Evolutionary conservation across 2,888 invertebrate species (phyloP), one percentile per base, ranked within the genome.

Genomic region (Drosophila villosipedis): DNA sequence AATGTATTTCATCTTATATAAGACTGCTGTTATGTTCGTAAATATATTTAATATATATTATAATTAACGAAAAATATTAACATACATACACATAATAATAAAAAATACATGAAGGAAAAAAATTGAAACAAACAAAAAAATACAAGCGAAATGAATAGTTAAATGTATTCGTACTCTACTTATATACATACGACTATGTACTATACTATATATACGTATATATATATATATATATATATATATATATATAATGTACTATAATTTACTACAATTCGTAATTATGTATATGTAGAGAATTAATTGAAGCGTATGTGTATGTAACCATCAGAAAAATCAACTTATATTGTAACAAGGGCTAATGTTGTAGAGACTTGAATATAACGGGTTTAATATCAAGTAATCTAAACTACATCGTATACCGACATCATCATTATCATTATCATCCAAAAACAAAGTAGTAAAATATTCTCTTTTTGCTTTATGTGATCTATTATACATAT

Each of bases 11-110:
- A 92, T 92, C 92, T 92, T 92, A 91, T 91, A 93, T 92, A 93
- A 93, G 93, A 93, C 93, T 93, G 93, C 93, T 92, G 92, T 93
- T 93, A 92, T 92, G 92, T 93, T 93, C 92, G 91, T 92, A 92
- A 92, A 92, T 92, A 92, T 91, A 91, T 88, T 84, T 84, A 88
- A 90, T 90, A 91, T 91, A 92, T 90, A 91, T 80, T 89, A 85
- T 83, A 84, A 91, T 91, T 91, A 87, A 89, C 84, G 68, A 80
- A 88, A 86, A 90, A 90, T 59, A 66, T 50, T 54, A 58, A 81
- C 67, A 79, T 57, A 69, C 57, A 73, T 60, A 77, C 62, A 70
- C 72, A 66, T 63, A 79, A 82, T 59, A 68, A 39, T 28, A 39
- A 28, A 54, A 25, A 55, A 25, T 16, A 60, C 54, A 57, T 58